These are phyloP conservation scores for Drosophila subobscura DNA, from an alignment of 1,140 invertebrate species.

Conservation along the genomic window DNA sequence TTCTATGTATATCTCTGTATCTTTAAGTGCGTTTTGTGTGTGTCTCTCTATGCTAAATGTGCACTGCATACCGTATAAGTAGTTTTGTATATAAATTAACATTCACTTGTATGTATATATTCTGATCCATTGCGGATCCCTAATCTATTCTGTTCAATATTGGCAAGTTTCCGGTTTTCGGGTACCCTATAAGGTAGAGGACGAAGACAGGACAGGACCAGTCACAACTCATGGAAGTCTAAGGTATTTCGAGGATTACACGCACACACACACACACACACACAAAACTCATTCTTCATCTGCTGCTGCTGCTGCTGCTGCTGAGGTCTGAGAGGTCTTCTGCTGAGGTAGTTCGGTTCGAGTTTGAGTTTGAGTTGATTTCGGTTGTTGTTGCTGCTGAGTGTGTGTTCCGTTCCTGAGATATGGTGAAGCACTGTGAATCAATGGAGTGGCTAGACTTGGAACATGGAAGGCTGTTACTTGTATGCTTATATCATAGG, in stretches of 20 bases:
- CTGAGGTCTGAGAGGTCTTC: too few species aligned
- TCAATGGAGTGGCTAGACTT: conserved; percentile 44
- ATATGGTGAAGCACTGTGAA: conserved; percentile 60
- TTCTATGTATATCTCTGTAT: conserved; percentile 20
- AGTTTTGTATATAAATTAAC: conserved; percentile 28
- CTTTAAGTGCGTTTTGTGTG: conserved; percentile 33
- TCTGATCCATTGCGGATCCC: conserved; percentile 28
- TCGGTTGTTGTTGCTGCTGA: conserved; percentile 20
- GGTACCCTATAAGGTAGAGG: conserved; percentile 1
- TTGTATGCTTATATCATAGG: neutral
- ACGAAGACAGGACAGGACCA: conserved; percentile 20
- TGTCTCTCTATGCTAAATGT: conserved; percentile 22
- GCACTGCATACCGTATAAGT: conserved; percentile 28
- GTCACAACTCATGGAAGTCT: conserved; percentile 58
- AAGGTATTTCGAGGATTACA: conserved; percentile 39
- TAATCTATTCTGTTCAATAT: conserved; percentile 41
- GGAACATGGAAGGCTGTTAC: conserved; percentile 42
- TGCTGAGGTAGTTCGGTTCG: conserved; percentile 70
- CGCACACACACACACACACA: too few species aligned
- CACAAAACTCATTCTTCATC: conserved; percentile 32
- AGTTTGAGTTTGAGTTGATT: conserved; percentile 40
- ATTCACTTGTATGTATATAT: conserved; percentile 21
- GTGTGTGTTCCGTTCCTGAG: conserved; percentile 56
- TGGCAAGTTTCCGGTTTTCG: conserved; percentile 40
- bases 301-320: conserved; percentile 4